Base-by-base conservation (phyloP, 92 coral and sea anemone species). In the Meandrina meandrites region DNA sequence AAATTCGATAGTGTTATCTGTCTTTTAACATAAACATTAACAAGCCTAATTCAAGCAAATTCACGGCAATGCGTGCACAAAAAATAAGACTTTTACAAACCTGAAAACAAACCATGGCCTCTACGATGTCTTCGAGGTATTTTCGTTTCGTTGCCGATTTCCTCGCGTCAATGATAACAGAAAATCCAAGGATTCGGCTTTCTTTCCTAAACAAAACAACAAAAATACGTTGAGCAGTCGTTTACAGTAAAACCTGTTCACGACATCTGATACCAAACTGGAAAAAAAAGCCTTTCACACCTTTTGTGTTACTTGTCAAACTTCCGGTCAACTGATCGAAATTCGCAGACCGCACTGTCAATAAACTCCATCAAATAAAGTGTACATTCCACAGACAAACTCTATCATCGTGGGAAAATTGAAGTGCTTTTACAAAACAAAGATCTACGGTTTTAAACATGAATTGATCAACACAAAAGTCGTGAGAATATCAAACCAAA, bases 91-190 rank as follows among this genome's bases (percentile, higher is more conserved):
- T 13, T 2, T 1, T 35, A 79, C 95, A 60, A 75, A 97, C 99
- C 98, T 97, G 98, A 90, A 97, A 97, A 86, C 92, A 95, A 35
- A 97, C 93, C 94, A 97, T 90, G 28, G 98, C 94, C 79, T 97
- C 99, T 19, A 94, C 90, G 30, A 97, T 92, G 67, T 92, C 88
- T 70, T 94, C 98, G 13, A 97, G 80, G 30, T 94, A 87, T 27
- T 93, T 90, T 79, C 96, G 87, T 80, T 97, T 97, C 48, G 94
- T 88, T 1, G 87, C 91, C 51, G 97, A 90, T 67, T 97, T 93
- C 78, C 98, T 88, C 17, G 97, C 90, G 80, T 97, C 99, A 27
- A 97, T 89, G 31, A 97, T 80, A 28, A 95, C 93, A 73, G 95
- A 92, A 82, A 95, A 90, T 53, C 99, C 99, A 69, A 95, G 93